These are phyloP conservation scores for Andricus curvator DNA, from an alignment of 2,888 invertebrate species.

Conservation along the genomic window DNA sequence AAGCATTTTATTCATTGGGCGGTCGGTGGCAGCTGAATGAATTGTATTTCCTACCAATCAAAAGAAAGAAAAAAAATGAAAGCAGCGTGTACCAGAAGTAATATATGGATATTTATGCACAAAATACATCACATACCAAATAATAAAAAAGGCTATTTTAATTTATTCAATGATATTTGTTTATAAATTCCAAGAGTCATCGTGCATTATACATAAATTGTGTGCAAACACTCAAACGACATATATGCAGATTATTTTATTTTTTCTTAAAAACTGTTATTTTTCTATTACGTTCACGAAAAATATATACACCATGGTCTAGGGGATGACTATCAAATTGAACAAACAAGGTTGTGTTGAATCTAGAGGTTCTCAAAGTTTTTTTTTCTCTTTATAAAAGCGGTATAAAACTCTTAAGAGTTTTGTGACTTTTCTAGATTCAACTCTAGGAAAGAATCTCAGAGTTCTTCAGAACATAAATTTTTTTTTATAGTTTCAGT, in stretches of 20 bases:
- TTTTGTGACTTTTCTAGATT: not conserved
- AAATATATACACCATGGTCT: not conserved
- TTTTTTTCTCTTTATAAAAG: not conserved
- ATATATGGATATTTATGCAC: not conserved
- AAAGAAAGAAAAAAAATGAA: not conserved
- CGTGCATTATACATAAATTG: slow-evolving; percentile 10
- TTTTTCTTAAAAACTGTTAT: not conserved
- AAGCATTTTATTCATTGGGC: not conserved
- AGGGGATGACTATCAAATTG: not conserved
- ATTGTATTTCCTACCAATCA: slow-evolving; percentile 6
- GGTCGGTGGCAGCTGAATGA: not conserved
- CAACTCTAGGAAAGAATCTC: not conserved
- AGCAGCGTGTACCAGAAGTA: not conserved
- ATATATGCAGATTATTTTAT: not conserved
- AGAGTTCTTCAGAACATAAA: not conserved
- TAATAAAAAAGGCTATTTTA: not conserved
- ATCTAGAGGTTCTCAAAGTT: no score
- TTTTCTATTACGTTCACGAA: not conserved
- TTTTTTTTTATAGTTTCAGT: not conserved
- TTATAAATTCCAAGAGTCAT: not conserved
- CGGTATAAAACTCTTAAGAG: not conserved
- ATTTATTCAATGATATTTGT: not conserved
- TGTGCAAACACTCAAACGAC: slow-evolving; percentile 1
- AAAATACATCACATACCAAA: not conserved
- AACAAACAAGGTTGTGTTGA: no score